These are phyloP conservation scores for Peromyscus aztecus DNA, from an alignment of 2,797 vertebrate species.

Conservation along the genomic window DNA sequence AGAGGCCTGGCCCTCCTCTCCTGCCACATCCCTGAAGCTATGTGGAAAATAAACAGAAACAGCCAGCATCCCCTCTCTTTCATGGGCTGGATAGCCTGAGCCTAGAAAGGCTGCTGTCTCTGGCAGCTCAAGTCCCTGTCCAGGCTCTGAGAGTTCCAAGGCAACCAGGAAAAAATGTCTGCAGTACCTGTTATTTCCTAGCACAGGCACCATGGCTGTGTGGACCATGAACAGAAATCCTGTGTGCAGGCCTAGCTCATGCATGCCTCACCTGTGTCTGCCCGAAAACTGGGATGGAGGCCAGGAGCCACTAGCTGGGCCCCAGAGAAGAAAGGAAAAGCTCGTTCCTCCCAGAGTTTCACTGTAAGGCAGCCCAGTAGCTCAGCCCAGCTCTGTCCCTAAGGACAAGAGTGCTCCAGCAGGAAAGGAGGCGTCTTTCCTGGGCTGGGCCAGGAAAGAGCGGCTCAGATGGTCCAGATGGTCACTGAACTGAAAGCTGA, in stretches of 20 bases:
- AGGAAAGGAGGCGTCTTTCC: slow-evolving; percentile 61
- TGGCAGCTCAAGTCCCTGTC: neutral
- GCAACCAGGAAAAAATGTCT: neutral
- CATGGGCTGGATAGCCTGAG: neutral
- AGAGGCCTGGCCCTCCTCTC: neutral
- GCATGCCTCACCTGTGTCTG: slow-evolving; percentile 53
- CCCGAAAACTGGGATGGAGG: slow-evolving; percentile 5
- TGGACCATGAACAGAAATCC: neutral
- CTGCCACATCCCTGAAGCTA: neutral
- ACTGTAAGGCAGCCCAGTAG: slow-evolving; percentile 7
- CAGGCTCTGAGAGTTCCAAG: neutral
- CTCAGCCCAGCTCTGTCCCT: neutral
- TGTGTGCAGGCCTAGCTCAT: neutral
- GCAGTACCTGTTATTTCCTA: slow-evolving; percentile 13
- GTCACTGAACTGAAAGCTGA: slow-evolving; percentile 48
- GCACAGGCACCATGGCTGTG: neutral
- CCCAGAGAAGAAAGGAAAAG: neutral
- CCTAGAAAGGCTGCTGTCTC: slow-evolving; percentile 9
- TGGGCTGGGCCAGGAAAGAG: slow-evolving; percentile 67
- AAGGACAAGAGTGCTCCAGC: slow-evolving; percentile 3
- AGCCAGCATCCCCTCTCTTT: neutral
- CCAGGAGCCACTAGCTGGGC: neutral
- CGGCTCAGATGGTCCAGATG: slow-evolving; percentile 57
- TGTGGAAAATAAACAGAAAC: neutral
- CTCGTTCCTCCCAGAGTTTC: neutral